phyloP scores from a whole-genome alignment of 64 coral and sea anemone genomes.

The Porites lutea region DNA sequence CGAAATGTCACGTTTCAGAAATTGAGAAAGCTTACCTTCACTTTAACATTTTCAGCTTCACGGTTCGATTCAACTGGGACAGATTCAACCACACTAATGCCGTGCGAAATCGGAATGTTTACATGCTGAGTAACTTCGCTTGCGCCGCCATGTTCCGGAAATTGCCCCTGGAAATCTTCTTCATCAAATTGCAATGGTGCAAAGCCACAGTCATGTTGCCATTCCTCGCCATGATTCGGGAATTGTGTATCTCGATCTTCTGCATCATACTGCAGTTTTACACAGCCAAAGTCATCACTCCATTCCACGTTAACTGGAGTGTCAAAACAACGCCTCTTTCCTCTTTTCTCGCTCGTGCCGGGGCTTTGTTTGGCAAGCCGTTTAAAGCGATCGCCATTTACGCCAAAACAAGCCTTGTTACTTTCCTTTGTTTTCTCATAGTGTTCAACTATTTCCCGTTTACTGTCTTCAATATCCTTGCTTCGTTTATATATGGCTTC shows the following conservation, averaged over 20 bases:
- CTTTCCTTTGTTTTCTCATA: constrained; percentile 13
- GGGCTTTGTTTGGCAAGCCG: constrained; percentile 22
- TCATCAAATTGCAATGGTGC: constrained; percentile 11
- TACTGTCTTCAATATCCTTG: constrained; percentile 28
- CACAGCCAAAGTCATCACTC: constrained; percentile 5
- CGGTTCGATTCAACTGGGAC: constrained; percentile 6
- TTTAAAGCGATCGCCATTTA: constrained; percentile 2
- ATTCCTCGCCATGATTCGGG: neutral
- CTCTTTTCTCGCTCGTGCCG: constrained; percentile 18
- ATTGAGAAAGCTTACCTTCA: constrained; percentile 6
- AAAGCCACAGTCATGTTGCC: constrained; percentile 1
- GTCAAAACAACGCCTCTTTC: neutral
- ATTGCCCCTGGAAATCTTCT: constrained; percentile 13
- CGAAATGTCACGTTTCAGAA: constrained; percentile 9
- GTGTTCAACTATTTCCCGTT: constrained; percentile 16
- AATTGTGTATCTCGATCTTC: neutral
- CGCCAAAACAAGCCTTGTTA: constrained; percentile 16
- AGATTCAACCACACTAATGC: constrained; percentile 16
- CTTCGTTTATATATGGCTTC: neutral
- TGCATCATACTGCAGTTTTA: neutral
- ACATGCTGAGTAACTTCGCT: neutral
- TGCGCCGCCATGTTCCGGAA: constrained; percentile 7
- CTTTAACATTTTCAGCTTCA: constrained; percentile 1
- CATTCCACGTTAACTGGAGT: constrained; percentile 6
- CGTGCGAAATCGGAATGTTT: constrained; percentile 16